phyloP scores from a whole-genome alignment of 2,113 vertebrate genomes.

The Scytalopus superciliaris region DNA sequence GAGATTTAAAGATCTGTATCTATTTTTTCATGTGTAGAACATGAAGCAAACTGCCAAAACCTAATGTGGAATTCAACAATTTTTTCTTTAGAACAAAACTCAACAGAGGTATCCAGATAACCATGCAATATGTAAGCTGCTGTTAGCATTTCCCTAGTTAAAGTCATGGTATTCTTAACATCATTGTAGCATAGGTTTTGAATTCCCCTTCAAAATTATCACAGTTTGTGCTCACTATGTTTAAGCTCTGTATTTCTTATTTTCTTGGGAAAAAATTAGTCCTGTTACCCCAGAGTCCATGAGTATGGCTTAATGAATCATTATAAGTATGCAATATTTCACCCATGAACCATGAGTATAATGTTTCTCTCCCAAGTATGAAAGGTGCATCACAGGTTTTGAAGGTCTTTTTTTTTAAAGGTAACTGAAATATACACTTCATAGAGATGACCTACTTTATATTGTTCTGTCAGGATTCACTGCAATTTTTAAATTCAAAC shows the following conservation, averaged over 20 bases:
- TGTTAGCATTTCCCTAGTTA: background rate
- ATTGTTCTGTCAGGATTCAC: conserved; percentile 21
- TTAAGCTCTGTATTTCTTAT: background rate
- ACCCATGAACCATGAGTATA: background rate
- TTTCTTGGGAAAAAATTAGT: background rate
- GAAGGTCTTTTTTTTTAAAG: background rate
- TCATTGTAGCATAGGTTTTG: background rate
- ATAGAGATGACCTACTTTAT: background rate
- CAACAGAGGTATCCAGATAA: background rate
- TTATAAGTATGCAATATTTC: conserved; percentile 6
- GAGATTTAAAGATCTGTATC: background rate
- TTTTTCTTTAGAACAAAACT: background rate
- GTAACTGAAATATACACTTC: background rate
- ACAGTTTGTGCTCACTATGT: background rate
- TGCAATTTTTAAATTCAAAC: background rate
- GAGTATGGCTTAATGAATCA: background rate
- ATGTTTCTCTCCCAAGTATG: background rate
- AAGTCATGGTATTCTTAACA: background rate
- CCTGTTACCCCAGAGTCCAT: background rate
- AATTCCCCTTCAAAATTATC: background rate
- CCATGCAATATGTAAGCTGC: background rate
- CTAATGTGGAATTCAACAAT: background rate
- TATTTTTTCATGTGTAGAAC: background rate
- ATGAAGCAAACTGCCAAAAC: background rate
- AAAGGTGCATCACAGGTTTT: background rate